Conservation (phyloP, 2,797 vertebrate genomes). For the Sphenopsis melanotis region DNA sequence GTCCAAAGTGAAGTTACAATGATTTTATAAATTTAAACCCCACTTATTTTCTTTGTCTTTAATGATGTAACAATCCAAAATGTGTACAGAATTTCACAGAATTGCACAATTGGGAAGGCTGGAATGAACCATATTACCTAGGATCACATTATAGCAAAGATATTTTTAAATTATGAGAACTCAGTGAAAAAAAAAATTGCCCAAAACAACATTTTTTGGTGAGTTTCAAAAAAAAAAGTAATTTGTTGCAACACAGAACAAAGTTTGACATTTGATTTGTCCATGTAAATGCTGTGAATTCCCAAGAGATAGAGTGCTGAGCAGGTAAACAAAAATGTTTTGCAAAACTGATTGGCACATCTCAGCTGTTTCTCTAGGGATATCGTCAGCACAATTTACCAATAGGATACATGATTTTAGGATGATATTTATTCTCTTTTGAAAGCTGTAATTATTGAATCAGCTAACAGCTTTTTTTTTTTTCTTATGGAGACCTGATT, state of each 20-base stretch:
- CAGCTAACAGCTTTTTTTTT: neutral
- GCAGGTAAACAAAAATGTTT: slow-evolving; percentile 30
- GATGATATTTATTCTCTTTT: slow-evolving; percentile 18
- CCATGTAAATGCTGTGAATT: neutral
- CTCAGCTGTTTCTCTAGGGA: slow-evolving; percentile 28
- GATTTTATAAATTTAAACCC: neutral
- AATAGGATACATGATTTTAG: neutral
- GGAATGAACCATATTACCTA: neutral
- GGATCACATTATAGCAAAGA: neutral
- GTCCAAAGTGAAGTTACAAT: neutral
- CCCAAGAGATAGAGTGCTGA: neutral
- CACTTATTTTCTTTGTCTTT: neutral
- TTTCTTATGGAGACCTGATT: slow-evolving; percentile 12
- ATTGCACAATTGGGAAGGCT: too few relatives aligned
- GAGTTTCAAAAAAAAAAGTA: neutral
- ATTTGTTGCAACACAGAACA: neutral
- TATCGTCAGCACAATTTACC: neutral
- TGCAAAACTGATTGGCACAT: slow-evolving; percentile 40
- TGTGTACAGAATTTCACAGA: neutral
- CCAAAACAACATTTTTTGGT: neutral
- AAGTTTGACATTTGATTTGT: neutral
- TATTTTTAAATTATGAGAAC: neutral
- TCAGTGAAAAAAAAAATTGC: neutral
- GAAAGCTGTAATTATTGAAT: slow-evolving; percentile 36
- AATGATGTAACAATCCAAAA: neutral